Base-by-base conservation (phyloP, 2,888 invertebrate genomes). In the Apocheima hispidaria region DNA sequence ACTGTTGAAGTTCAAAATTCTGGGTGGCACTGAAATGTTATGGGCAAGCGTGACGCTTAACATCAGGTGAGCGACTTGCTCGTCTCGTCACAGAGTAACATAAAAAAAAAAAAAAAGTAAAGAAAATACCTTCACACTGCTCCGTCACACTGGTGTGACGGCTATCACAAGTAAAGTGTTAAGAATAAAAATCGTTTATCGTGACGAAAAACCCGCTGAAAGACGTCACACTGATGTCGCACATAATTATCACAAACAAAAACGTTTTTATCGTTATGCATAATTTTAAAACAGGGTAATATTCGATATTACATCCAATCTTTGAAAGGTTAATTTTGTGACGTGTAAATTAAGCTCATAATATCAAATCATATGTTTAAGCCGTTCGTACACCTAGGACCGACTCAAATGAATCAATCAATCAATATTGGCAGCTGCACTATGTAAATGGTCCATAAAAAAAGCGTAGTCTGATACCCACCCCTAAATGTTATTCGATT, bases 271-370 rank as follows among this genome's bases (percentile, higher is more conserved):
- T 14, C 35, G 2, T 30, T 10, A 30, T 12, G 23, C 1, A 12
- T 10, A 30, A 30, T 5, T 4, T 23, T n/a, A 35, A 35, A 14
- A 6, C 5, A 5, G 35, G 35, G 14, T 38, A 20, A 38, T 18
- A 18, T 20, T 20, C 3, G 3, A 18, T 20, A 20, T 38, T 38
- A 16, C 16, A 6, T 43, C 5, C 1, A 7, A 5, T 7, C 4
- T 14, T 9, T 28, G 2, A 30, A 48, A 44, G 43, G 43, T 44
- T 26, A 16, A 28, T 30, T 12, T 30, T 20, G 30, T 48, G 46
- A 33, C 16, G 30, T 30, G 16, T 2, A 18, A 10, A 33, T 30
- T 30, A 0, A 18, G 4, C 6, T 48, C 9, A 30, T 48, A 48
- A 20, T 18, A 12, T 12, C 18, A 9, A 30, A 2, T 4, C 20